Evolutionary conservation across 2,797 vertebrate species (phyloP), one percentile per base, ranked within the genome.

Genomic region (Mico argentatus): DNA sequence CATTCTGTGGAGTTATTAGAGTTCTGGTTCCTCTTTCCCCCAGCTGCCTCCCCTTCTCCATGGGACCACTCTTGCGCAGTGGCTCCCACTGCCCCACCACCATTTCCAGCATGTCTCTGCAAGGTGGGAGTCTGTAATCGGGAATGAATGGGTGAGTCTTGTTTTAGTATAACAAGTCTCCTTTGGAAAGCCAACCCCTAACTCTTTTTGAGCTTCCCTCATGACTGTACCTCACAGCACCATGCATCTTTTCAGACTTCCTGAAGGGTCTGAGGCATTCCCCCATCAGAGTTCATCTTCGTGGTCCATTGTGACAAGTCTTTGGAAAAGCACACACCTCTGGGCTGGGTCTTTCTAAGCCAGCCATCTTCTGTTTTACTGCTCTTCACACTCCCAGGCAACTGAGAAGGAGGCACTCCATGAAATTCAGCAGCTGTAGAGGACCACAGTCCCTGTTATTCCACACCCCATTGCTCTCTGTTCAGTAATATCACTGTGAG

Each of bases 21-120:
- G 0, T 75, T 27, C 4, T 3, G 12, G 13, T 33, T 22, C 39
- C 1, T 82, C 46, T 27, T 41, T 33, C 14, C 11, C 6, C 36
- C 33, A 7, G 36, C 1, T 24, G 7, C 33, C 20, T 36, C 8
- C 48, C 33, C n/a, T 39, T 33, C 44, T 83, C 17, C 64, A n/a
- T 1, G 12, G 70, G 39, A 4, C 13, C 2, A 1, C 8, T 27
- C 73, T n/a, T n/a, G 3, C 8, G 4, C 5, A 17, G 30, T 1
- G 6, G 36, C 26, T 36, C 50, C 76, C 26, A 10, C n/a, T 72
- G 50, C 30, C 9, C 80, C 50, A 11, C 36, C 4, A 7, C 39
- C 7, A 0, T 5, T 20, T n/a, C 30, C 10, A 15, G 19, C 20
- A 70, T 61, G 46, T 76, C 57, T 81, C 85, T 77, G 3, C 6